These are phyloP conservation scores for Blomia tropicalis DNA, from an alignment of 2,888 invertebrate genomes.

Conservation along the genomic window DNA sequence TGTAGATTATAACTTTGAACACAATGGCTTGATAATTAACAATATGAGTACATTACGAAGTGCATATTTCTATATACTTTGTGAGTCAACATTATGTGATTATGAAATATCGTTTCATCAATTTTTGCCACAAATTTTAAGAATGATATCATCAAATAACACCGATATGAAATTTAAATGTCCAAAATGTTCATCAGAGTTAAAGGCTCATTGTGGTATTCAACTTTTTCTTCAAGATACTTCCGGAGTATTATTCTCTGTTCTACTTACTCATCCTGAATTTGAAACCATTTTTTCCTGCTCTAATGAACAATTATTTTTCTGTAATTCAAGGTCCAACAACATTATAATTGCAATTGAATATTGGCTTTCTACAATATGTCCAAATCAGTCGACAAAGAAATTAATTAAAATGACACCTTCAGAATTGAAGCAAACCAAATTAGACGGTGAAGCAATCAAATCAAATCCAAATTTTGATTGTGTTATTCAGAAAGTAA, in stretches of 20 bases:
- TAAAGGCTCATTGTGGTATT: neutral
- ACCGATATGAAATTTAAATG: neutral
- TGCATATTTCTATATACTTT: neutral
- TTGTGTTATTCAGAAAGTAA: neutral
- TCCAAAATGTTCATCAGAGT: neutral
- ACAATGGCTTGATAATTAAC: neutral
- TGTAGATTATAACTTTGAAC: neutral
- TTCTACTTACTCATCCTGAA: neutral
- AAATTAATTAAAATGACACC: neutral
- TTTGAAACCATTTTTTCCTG: neutral
- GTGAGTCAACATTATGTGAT: neutral
- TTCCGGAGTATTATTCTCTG: neutral
- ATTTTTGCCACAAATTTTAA: neutral
- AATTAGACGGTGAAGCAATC: neutral
- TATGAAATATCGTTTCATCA: neutral
- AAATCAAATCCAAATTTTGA: neutral
- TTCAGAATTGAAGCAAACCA: neutral
- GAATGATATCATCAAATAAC: neutral
- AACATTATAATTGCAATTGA: neutral
- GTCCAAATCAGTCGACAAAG: neutral
- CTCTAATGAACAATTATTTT: neutral
- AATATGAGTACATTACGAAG: neutral
- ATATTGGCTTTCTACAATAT: neutral
- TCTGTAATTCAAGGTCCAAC: neutral
- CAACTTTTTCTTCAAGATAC: neutral